These are phyloP conservation scores for Lampris incognitus DNA, from an alignment of 2,113 vertebrate genomes.

Conservation along the genomic window DNA sequence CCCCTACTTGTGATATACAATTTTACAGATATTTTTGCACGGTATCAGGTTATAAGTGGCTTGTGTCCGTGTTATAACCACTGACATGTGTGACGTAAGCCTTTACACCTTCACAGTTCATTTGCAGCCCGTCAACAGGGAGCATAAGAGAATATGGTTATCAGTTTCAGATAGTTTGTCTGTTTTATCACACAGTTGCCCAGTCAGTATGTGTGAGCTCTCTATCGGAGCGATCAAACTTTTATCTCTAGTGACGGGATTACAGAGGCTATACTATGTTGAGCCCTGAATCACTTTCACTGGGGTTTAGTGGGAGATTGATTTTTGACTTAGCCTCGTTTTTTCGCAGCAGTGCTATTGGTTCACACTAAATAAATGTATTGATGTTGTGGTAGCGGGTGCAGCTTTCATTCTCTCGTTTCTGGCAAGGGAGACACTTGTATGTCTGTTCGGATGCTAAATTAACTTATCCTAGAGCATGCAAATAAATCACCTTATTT, in stretches of 20 bases:
- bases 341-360: constrained; percentile 4
- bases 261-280: not conserved
- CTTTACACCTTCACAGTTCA: constrained; percentile 7
- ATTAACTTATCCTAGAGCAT: constrained; percentile 14
- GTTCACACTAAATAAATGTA: constrained; percentile 24
- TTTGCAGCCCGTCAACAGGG: not conserved
- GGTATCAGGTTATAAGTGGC: constrained; percentile 13
- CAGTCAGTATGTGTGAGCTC: constrained; percentile 35
- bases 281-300: constrained; percentile 22
- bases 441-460: constrained; percentile 39
- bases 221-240: not conserved
- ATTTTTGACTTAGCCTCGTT: constrained; percentile 33
- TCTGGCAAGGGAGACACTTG: constrained; percentile 13
- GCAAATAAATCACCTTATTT: constrained; percentile 14
- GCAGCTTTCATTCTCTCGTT: no score
- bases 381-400: not conserved
- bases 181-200: not conserved
- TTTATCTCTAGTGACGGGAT: no score
- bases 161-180: constrained; percentile 8
- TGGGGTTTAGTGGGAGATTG: constrained; percentile 22
- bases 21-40: not conserved
- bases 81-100: constrained; percentile 3
- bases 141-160: constrained; percentile 8
- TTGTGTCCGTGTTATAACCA: not conserved
- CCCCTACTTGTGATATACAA: constrained; percentile 62